These are phyloP conservation scores for Zeus faber DNA, from an alignment of 2,113 vertebrate species.

Conservation along the genomic window DNA sequence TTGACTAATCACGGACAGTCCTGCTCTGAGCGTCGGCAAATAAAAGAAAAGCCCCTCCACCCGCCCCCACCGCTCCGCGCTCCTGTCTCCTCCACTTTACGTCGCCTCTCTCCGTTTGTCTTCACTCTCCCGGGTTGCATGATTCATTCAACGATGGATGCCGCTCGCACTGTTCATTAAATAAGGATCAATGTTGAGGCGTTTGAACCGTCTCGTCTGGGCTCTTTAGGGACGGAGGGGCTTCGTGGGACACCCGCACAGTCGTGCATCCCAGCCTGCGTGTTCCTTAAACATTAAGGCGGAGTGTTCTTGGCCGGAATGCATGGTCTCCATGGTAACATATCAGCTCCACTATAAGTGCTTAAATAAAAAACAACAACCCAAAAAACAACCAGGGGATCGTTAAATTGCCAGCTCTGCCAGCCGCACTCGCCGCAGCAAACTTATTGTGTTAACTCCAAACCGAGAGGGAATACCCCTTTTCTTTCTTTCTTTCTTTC, in stretches of 20 bases:
- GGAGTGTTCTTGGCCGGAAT: slow-evolving; percentile 22
- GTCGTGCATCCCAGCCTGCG: slow-evolving; percentile 16
- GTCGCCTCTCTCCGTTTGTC: slow-evolving; percentile 23
- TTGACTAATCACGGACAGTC: no score
- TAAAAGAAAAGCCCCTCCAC: slow-evolving; percentile 10
- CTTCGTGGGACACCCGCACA: slow-evolving; percentile 12
- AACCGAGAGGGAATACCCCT: slow-evolving; percentile 26
- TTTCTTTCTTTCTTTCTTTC: background rate
- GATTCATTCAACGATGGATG: slow-evolving; percentile 34
- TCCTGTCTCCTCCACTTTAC: slow-evolving; percentile 32
- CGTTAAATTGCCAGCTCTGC: slow-evolving; percentile 35
- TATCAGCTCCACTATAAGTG: slow-evolving; percentile 50
- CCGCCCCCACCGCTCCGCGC: slow-evolving; percentile 37
- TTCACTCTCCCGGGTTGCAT: slow-evolving; percentile 11
- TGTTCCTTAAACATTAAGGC: slow-evolving; percentile 39
- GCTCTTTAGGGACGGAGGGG: slow-evolving; percentile 1
- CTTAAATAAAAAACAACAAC: slow-evolving; percentile 52
- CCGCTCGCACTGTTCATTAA: slow-evolving; percentile 9
- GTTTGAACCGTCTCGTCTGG: background rate
- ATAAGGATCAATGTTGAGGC: slow-evolving; percentile 17
- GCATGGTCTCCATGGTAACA: slow-evolving; percentile 68
- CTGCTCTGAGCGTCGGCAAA: slow-evolving; percentile 33
- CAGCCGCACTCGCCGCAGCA: slow-evolving; percentile 34
- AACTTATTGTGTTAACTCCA: slow-evolving; percentile 39
- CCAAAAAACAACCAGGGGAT: slow-evolving; percentile 37